Conservation (phyloP, 2,113 vertebrate genomes). For the Ammodytes dubius region DNA sequence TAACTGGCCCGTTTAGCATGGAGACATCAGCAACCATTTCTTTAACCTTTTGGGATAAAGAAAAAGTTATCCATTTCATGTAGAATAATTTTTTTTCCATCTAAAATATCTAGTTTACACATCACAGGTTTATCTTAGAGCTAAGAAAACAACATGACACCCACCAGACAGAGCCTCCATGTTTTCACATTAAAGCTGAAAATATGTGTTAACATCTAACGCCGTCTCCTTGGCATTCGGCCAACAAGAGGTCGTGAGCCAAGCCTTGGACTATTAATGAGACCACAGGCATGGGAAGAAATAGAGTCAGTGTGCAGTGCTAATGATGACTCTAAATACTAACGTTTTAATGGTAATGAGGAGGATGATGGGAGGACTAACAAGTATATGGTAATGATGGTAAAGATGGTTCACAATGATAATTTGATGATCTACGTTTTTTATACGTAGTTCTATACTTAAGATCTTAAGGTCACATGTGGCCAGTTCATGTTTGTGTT, state of each 20-base stretch:
- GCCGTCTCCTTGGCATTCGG: background rate
- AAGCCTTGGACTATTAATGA: background rate
- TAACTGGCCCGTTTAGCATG: background rate
- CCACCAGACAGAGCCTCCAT: background rate
- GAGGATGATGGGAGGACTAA: too few relatives aligned
- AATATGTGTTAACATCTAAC: background rate
- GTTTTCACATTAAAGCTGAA: background rate
- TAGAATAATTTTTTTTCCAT: background rate
- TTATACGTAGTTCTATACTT: too few relatives aligned
- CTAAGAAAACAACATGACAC: background rate
- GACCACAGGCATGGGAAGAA: background rate
- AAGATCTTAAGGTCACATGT: too few relatives aligned
- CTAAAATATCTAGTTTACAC: background rate
- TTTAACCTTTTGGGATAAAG: background rate
- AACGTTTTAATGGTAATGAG: too few relatives aligned
- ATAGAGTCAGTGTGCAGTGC: background rate
- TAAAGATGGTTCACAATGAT: too few relatives aligned
- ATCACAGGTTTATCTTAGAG: background rate
- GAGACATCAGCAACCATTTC: background rate
- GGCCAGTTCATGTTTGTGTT: too few relatives aligned
- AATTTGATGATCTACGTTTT: too few relatives aligned
- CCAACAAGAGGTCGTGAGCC: background rate
- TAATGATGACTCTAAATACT: too few relatives aligned
- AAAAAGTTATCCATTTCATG: background rate
- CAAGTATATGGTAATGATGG: too few relatives aligned